Evolutionary conservation across 2,888 invertebrate genomes (phyloP).

Genomic region (Amitus sp.): DNA sequence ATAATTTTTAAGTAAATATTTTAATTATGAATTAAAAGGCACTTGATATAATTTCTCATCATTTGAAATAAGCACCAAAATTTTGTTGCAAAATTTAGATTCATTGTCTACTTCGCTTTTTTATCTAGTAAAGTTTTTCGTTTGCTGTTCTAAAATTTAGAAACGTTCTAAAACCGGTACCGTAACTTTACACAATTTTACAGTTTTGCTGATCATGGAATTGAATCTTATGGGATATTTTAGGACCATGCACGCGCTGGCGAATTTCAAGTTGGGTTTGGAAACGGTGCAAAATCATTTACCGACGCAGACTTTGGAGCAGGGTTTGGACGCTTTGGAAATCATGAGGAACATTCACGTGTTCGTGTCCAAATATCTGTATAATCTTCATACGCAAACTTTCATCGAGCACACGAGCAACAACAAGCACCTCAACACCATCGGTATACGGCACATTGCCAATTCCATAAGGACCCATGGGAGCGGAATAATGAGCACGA

Average conservation of each 20-base stretch:
- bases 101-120: no score
- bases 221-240: no score
- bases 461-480: slow-evolving; percentile 98
- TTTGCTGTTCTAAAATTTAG: no score
- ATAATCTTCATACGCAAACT: slow-evolving; percentile 96
- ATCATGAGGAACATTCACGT: slow-evolving; percentile 96
- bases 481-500: slow-evolving; percentile 94
- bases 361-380: slow-evolving; percentile 92
- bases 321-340: slow-evolving; percentile 95
- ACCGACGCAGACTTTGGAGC: slow-evolving; percentile 96
- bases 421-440: slow-evolving; percentile 94
- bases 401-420: slow-evolving; percentile 92
- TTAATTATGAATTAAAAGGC: no score
- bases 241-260: slow-evolving; percentile 95
- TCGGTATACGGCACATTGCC: slow-evolving; percentile 93
- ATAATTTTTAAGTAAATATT: no score
- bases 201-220: no score
- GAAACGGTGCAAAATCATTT: slow-evolving; percentile 90
- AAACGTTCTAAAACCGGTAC: no score
- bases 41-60: no score
- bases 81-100: no score
- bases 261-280: slow-evolving; percentile 83
- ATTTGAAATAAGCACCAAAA: no score
- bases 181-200: no score
- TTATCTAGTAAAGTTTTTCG: no score